Percentiles rank a stretch among this genome's conserved stretches.
Evolutionary conservation across 2,113 vertebrate species (phyloP).

Genomic region (Marmota monax): DNA sequence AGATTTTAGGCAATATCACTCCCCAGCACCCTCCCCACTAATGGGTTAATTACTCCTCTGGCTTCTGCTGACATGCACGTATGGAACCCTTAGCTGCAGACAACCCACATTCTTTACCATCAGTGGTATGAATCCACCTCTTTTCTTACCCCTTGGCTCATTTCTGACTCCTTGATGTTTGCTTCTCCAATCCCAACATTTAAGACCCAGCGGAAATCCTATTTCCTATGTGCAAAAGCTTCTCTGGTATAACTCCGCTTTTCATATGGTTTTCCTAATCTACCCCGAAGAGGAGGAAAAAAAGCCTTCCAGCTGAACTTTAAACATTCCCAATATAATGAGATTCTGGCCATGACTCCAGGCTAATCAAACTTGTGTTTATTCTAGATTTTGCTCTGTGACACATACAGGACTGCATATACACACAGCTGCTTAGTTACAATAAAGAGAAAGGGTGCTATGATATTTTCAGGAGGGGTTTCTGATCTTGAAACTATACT

Average conservation of each 20-base stretch:
- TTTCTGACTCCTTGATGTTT: not conserved
- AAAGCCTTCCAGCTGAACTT: slow-evolving; percentile 42
- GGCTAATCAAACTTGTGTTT: slow-evolving; percentile 83
- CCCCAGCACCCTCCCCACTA: no score
- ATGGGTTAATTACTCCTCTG: not conserved
- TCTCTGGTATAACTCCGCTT: not conserved
- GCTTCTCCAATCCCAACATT: not conserved
- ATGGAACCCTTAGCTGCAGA: not conserved
- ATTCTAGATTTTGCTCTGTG: slow-evolving; percentile 84
- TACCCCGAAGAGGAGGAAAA: not conserved
- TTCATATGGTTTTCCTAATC: not conserved
- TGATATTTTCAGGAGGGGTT: slow-evolving; percentile 80
- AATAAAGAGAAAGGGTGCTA: slow-evolving; percentile 73
- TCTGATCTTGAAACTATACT: slow-evolving; percentile 79
- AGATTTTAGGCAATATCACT: no score
- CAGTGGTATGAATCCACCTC: not conserved
- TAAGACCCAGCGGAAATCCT: slow-evolving; percentile 1
- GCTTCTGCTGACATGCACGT: not conserved
- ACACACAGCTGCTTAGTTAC: slow-evolving; percentile 78
- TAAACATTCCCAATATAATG: slow-evolving; percentile 77
- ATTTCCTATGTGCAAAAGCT: not conserved
- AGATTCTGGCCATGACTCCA: slow-evolving; percentile 66
- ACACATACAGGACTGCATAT: slow-evolving; percentile 29
- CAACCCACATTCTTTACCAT: not conserved
- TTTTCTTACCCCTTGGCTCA: not conserved